A percentile compares a stretch with the other conserved stretches of the same genome.
Evolutionary conservation across 1,140 invertebrate species (phyloP).

Genomic region (Babylonia areolata): DNA sequence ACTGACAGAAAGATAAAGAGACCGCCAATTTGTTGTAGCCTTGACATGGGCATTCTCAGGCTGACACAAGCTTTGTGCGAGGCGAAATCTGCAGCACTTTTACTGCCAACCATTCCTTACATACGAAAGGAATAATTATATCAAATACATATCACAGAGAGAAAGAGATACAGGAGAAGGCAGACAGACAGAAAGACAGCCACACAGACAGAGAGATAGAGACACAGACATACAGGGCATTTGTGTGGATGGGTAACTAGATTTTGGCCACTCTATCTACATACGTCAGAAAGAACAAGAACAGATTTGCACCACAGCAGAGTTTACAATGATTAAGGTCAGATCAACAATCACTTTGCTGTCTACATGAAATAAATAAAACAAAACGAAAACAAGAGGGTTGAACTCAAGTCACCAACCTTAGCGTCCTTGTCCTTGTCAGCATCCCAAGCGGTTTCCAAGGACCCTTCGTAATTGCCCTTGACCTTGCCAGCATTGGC

Average conservation of each 20-base stretch:
- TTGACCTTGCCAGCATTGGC: slow-evolving; percentile 43
- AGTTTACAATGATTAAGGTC: no score
- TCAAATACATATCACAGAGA: no score
- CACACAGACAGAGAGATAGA: neutral
- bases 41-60: slow-evolving; percentile 59
- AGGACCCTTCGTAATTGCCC: slow-evolving; percentile 43
- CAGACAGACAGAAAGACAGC: no score
- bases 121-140: neutral
- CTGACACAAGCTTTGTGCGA: slow-evolving; percentile 44
- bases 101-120: neutral
- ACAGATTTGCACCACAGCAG: no score
- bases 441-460: slow-evolving; percentile 61
- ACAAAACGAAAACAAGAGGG: neutral
- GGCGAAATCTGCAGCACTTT: neutral
- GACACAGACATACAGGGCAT: neutral
- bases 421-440: slow-evolving; percentile 54
- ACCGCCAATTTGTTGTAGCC: slow-evolving; percentile 36
- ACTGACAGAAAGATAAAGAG: no score
- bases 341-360: no score
- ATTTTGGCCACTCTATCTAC: no score
- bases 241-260: no score
- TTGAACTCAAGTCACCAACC: slow-evolving; percentile 32
- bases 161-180: no score
- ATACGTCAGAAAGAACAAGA: no score
- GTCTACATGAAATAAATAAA: no score